Evolutionary conservation across 2,888 invertebrate species (phyloP).

Genomic region (Eulithis testata): DNA sequence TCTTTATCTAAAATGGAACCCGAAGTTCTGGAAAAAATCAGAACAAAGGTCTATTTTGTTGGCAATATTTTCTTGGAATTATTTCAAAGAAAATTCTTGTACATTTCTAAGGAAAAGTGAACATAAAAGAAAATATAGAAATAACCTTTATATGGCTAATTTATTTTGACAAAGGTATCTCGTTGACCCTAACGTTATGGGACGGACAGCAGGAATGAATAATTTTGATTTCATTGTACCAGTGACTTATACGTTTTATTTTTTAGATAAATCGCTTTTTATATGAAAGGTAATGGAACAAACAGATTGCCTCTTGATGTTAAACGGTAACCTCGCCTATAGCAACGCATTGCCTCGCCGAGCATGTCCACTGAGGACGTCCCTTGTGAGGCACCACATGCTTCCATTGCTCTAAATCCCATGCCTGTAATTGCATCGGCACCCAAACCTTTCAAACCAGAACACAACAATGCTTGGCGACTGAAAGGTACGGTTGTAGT

Average conservation of each 20-base stretch:
- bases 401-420: too few species aligned
- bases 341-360: too few species aligned
- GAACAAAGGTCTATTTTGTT: conserved; percentile 12
- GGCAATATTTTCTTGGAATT: conserved; percentile 17
- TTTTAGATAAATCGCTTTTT: conserved; percentile 16
- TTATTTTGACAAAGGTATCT: conserved; percentile 47
- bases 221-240: conserved; percentile 39
- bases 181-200: conserved; percentile 41
- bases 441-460: too few species aligned
- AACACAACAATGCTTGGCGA: too few species aligned
- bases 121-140: conserved; percentile 40
- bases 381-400: too few species aligned
- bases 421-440: too few species aligned
- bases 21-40: conserved; percentile 12
- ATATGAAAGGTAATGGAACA: not conserved
- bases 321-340: not conserved
- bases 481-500: too few species aligned
- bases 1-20: not conserved
- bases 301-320: not conserved
- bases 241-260: conserved; percentile 21
- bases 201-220: conserved; percentile 42
- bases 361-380: too few species aligned
- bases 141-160: conserved; percentile 44
- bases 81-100: conserved; percentile 26
- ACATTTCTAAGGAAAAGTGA: conserved; percentile 30